Base-by-base conservation (phyloP, 2,888 invertebrate species). In the Temnothorax unifasciatus region DNA sequence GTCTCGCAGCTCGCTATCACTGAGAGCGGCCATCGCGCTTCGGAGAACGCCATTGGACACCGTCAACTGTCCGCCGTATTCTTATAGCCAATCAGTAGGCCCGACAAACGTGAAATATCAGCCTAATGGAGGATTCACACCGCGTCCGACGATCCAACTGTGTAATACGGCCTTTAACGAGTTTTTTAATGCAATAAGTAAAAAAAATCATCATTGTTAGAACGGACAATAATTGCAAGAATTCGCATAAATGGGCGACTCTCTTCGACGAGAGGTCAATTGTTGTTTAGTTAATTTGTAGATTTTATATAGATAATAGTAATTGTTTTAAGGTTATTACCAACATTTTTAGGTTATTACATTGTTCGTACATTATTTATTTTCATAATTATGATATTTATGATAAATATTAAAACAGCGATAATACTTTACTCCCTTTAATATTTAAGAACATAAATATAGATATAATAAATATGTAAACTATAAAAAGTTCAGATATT, bases 201-300 rank as follows among this genome's bases (percentile, higher is more conserved):
- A 29, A 9, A 15, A 6, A 34, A 6, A 6, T 34, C 5, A 15
- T 25, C 38, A 29, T 34, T 38, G 29, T 61, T 61, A 18, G 4
- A 21, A 64, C 9, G 15, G 41, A 1, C 13, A 68, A 25, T 57
- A 68, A 44, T 54, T 29, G 38, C 3, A 18, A 41, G 15, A 38
- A 44, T 25, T 77, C 15, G 29, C 15, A 3, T n/a, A 79, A 71
- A 79, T 79, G 79, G 47, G 59, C 4, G 79, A 59, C 6, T 38
- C 38, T 47, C 38, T 79, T 18, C 69, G 79, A 34, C 69, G 71
- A 71, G 71, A 79, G 71, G 79, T 76, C 38, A 75, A 50, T 63
- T 63, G 18, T 47, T 74, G 13, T 41, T 57, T 21, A 25, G 38
- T 41, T 25, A 21, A 13, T 41, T 61, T 6, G 2, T 64, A 63